A percentile compares a stretch with the other conserved stretches of the same genome.
These are phyloP conservation scores for Anguilla megastoma DNA, from an alignment of 2,797 vertebrate genomes.

Conservation along the genomic window DNA sequence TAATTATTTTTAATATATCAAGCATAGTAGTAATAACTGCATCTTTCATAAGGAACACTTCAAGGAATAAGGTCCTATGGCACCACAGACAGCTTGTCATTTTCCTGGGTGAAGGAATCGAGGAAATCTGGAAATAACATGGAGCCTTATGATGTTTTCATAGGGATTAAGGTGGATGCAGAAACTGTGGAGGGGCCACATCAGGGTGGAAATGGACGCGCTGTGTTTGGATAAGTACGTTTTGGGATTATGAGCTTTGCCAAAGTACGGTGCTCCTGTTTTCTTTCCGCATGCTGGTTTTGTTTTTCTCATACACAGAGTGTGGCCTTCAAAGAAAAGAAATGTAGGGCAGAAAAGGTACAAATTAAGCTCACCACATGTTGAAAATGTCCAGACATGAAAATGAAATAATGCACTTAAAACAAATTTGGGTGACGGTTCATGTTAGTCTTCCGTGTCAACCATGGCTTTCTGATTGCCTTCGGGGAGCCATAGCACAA, in stretches of 20 bases:
- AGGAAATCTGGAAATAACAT: conserved; percentile 77
- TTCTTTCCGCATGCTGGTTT: conserved; percentile 61
- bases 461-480: not conserved
- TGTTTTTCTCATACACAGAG: conserved; percentile 62
- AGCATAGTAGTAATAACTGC: conserved; percentile 45
- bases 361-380: conserved; percentile 60
- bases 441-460: not conserved
- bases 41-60: conserved; percentile 66
- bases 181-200: conserved; percentile 67
- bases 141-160: conserved; percentile 71
- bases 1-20: not conserved
- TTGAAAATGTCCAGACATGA: conserved; percentile 60
- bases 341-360: conserved; percentile 39
- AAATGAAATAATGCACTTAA: conserved; percentile 47
- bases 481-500: not conserved
- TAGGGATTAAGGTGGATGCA: conserved; percentile 74
- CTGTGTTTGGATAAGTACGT: conserved; percentile 74
- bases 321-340: conserved; percentile 47
- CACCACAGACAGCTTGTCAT: conserved; percentile 70
- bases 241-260: conserved; percentile 71
- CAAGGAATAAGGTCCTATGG: conserved; percentile 43
- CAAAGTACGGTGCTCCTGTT: conserved; percentile 69
- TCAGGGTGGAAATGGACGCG: conserved; percentile 63
- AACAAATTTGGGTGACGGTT: conserved; percentile 4
- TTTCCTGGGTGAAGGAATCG: conserved; percentile 67